phyloP scores from a whole-genome alignment of 1,140 invertebrate species.

The Drosophila sechellia region DNA sequence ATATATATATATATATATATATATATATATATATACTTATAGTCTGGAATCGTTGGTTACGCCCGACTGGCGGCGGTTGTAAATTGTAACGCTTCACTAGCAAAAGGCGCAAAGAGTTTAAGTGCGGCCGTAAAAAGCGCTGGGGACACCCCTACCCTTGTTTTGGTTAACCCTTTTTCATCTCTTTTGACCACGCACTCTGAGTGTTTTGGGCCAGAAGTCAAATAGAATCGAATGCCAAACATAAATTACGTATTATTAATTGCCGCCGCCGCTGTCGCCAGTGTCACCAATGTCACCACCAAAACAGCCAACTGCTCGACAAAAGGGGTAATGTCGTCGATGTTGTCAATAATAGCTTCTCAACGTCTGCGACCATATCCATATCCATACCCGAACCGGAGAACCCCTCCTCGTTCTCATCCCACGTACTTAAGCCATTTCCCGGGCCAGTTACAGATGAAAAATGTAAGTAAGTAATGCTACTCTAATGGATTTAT shows the following conservation, averaged over 20 bases:
- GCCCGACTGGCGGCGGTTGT: constrained; percentile 58
- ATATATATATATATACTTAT: neutral
- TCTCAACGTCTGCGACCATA: neutral
- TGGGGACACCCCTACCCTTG: constrained; percentile 20
- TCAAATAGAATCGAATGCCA: constrained; percentile 72
- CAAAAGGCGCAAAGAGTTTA: constrained; percentile 64
- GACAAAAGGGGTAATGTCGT: constrained; percentile 67
- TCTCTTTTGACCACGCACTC: constrained; percentile 37
- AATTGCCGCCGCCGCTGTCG: constrained; percentile 64
- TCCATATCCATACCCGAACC: neutral
- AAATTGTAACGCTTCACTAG: constrained; percentile 80
- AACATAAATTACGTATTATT: constrained; percentile 82
- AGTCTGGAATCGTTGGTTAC: constrained; percentile 49
- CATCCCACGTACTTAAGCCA: neutral
- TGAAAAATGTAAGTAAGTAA: constrained; percentile 8
- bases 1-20: neutral
- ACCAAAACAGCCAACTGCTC: constrained; percentile 35
- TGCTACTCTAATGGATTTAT: neutral
- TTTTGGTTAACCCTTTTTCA: constrained; percentile 59
- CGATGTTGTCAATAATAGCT: constrained; percentile 69
- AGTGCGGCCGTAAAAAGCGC: constrained; percentile 47
- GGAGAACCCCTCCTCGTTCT: neutral
- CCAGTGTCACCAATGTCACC: constrained; percentile 44
- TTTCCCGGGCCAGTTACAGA: constrained; percentile 4
- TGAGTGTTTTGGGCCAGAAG: constrained; percentile 71